Percentiles rank a stretch among this genome's conserved stretches.
Conservation (phyloP, 2,888 invertebrate species). For the Choreutis nemorana region DNA sequence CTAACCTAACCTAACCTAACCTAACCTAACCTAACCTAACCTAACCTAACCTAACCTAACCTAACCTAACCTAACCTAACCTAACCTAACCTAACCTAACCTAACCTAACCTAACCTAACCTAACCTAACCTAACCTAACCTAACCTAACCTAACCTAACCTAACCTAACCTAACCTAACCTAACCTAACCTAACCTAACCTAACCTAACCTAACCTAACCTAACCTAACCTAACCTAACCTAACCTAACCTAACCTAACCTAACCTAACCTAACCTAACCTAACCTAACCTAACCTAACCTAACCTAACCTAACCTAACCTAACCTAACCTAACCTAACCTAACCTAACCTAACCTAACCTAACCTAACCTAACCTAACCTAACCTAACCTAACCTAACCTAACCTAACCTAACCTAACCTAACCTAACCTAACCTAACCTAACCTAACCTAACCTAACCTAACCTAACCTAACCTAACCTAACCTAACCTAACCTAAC, state of each 20-base stretch:
- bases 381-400: conserved; percentile 3
- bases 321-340: conserved; percentile 3
- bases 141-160: conserved; percentile 3
- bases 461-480: conserved; percentile 3
- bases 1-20: conserved; percentile 3
- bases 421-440: conserved; percentile 3
- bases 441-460: conserved; percentile 3
- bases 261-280: conserved; percentile 3
- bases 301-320: conserved; percentile 3
- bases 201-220: conserved; percentile 3
- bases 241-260: conserved; percentile 3
- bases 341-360: conserved; percentile 3
- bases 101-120: conserved; percentile 3
- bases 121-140: conserved; percentile 3
- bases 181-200: conserved; percentile 3
- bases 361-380: conserved; percentile 3
- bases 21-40: conserved; percentile 3
- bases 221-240: conserved; percentile 3
- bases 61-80: conserved; percentile 3
- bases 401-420: conserved; percentile 3
- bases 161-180: conserved; percentile 3
- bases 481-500: conserved; percentile 3
- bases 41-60: conserved; percentile 3
- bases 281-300: conserved; percentile 3
- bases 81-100: conserved; percentile 3